Evolutionary conservation across 1,140 invertebrate genomes (phyloP).

Genomic region (Cyclina sinensis): DNA sequence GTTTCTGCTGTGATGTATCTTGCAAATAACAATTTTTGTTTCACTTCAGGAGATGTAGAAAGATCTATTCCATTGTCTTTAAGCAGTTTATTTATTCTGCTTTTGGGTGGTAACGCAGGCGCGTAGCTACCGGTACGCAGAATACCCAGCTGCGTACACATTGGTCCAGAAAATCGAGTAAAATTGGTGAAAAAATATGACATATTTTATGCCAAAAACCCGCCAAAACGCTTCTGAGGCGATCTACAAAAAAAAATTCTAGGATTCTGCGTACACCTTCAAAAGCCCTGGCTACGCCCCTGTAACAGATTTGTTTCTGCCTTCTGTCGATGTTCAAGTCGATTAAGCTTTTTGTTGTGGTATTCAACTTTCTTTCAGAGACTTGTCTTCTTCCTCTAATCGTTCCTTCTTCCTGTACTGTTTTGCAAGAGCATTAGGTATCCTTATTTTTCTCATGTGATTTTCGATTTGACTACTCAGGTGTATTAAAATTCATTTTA

Average conservation of each 20-base stretch:
- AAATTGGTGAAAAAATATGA: too few species aligned
- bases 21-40: conserved; percentile 37
- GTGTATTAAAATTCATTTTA: too few species aligned
- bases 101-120: conserved; percentile 24
- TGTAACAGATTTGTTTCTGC: not conserved
- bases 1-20: conserved; percentile 30
- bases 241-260: too few species aligned
- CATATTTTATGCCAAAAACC: too few species aligned
- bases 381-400: conserved; percentile 20
- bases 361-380: conserved; percentile 17
- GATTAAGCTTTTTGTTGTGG: not conserved
- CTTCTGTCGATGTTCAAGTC: not conserved
- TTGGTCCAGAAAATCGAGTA: too few species aligned
- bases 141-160: too few species aligned
- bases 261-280: too few species aligned
- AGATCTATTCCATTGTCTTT: not conserved
- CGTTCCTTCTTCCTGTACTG: conserved; percentile 19
- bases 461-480: not conserved
- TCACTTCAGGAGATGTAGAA: not conserved
- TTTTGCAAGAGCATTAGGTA: conserved; percentile 18
- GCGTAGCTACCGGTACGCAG: too few species aligned
- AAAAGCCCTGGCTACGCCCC: too few species aligned
- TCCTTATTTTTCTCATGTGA: conserved; percentile 2
- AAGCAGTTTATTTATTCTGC: conserved; percentile 27
- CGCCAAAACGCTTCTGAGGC: too few species aligned